Evolutionary conservation across 2,113 vertebrate genomes (phyloP), one percentile per base, ranked within the genome.

Genomic region (Geococcyx californianus): DNA sequence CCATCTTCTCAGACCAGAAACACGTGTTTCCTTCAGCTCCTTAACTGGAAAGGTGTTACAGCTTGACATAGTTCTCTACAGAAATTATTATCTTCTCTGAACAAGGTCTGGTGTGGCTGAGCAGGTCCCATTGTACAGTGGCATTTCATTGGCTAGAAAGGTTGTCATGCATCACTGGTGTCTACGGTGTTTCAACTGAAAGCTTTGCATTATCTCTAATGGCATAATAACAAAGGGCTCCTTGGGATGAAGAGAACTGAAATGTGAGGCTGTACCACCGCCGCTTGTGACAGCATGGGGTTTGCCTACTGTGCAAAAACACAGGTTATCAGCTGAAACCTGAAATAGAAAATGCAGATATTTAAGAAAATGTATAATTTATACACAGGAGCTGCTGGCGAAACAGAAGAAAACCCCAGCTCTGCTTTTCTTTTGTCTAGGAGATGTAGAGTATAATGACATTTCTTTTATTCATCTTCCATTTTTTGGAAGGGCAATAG

Each of bases 321-420:
- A 97, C 89, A 95, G 93, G 97, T 97, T 97, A 96, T 95, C 93
- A 93, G 77, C 95, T 92, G 86, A 89, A 96, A 98, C 94, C 93
- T 97, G 96, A 97, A 98, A 97, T 36, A 96, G 94, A 88, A 98
- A 96, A 94, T 92, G 91, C 81, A 97, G 97, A 95, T 97, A 93
- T 83, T 95, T 96, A 96, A 95, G 95, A 96, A 97, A 97, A 97
- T 96, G 60, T 91, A 83, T 96, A 96, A 97, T 98, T 96, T 98
- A 96, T 96, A 95, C 75, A 81, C 85, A 97, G 89, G 95, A 95
- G 51, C 88, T 96, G 85, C 34, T 81, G 70, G 49, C 75, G 28
- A 83, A 86, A 54, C 34, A 60, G 34, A 42, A 51, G n/a, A 24
- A 63, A 93, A 75, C 31, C 3, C 23, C 31, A 86, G 59, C 51